Evolutionary conservation across 2,113 vertebrate species (phyloP).

Genomic region (Brienomyrus longianalis): DNA sequence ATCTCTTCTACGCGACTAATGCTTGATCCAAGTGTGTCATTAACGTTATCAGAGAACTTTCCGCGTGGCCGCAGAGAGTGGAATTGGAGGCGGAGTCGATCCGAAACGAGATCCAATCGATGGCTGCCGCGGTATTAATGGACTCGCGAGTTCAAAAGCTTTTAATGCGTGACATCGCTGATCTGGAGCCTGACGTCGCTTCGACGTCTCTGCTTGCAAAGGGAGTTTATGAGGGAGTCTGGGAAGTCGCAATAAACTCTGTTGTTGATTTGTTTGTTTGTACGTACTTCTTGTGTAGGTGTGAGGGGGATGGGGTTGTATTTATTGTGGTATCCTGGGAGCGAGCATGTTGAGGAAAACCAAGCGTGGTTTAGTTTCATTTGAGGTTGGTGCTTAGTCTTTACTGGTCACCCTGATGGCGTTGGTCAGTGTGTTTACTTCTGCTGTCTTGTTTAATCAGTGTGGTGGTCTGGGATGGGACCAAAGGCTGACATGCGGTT

Average conservation of each 20-base stretch:
- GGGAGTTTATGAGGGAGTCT: constrained; percentile 10
- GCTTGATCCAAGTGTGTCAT: constrained; percentile 46
- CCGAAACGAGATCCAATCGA: constrained; percentile 45
- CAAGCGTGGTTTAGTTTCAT: constrained; percentile 26
- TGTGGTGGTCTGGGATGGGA: background rate
- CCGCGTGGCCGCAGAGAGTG: constrained; percentile 27
- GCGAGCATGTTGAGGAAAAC: background rate
- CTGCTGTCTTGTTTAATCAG: background rate
- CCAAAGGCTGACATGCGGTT: background rate
- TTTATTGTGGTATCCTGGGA: background rate
- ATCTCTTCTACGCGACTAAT: constrained; percentile 44
- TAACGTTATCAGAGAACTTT: constrained; percentile 36
- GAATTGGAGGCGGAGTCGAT: constrained; percentile 43
- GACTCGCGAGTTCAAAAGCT: constrained; percentile 46
- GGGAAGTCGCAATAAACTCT: background rate
- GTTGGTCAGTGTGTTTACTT: background rate
- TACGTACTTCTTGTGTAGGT: background rate
- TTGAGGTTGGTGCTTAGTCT: constrained; percentile 34
- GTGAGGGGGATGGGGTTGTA: background rate
- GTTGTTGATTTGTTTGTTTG: background rate
- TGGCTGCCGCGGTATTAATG: constrained; percentile 51
- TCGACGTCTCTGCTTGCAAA: background rate
- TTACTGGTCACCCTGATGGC: background rate
- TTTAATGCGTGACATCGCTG: constrained; percentile 48
- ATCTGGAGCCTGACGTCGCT: constrained; percentile 33